These are phyloP conservation scores for Pogonophryne albipinna DNA, from an alignment of 2,797 vertebrate genomes.

Conservation along the genomic window DNA sequence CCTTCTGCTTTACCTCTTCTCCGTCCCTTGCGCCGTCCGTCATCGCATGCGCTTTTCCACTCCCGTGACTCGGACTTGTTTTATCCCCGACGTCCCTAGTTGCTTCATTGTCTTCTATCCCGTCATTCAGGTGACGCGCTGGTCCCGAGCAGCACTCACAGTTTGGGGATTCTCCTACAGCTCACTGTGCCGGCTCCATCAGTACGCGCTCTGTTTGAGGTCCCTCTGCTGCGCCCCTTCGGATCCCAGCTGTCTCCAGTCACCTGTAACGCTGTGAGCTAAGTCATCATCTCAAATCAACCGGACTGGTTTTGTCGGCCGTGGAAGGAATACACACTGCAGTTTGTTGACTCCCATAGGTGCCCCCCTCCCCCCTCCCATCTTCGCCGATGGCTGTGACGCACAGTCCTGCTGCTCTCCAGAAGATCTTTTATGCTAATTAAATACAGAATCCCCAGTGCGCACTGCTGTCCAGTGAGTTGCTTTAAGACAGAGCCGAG, in stretches of 20 bases:
- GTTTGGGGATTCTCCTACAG: conserved; percentile 63
- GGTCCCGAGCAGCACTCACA: conserved; percentile 56
- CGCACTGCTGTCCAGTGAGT: conserved; percentile 56
- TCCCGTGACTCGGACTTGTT: conserved; percentile 70
- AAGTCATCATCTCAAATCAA: conserved; percentile 75
- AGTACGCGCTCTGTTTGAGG: conserved; percentile 19
- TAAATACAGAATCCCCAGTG: conserved; percentile 76
- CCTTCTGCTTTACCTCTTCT: conserved; percentile 75
- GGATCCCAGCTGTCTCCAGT: conserved; percentile 70
- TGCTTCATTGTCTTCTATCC: conserved; percentile 79
- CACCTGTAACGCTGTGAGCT: conserved; percentile 77
- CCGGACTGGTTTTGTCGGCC: conserved; percentile 73
- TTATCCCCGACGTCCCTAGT: conserved; percentile 70
- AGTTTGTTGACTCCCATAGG: conserved; percentile 82
- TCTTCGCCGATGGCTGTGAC: conserved; percentile 82
- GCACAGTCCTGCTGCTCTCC: conserved; percentile 85
- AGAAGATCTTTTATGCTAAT: conserved; percentile 88
- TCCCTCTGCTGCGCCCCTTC: conserved; percentile 44
- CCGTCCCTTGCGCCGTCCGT: conserved; percentile 70
- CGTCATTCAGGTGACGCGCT: conserved; percentile 72
- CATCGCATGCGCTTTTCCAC: conserved; percentile 77
- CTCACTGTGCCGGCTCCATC: conserved; percentile 46
- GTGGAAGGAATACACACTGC: conserved; percentile 76
- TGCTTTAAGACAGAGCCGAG: conserved; percentile 19
- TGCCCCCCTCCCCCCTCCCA: conserved; percentile 60